Base-by-base conservation (phyloP, 2,113 vertebrate genomes). In the Poeciliopsis turrubarensis region DNA sequence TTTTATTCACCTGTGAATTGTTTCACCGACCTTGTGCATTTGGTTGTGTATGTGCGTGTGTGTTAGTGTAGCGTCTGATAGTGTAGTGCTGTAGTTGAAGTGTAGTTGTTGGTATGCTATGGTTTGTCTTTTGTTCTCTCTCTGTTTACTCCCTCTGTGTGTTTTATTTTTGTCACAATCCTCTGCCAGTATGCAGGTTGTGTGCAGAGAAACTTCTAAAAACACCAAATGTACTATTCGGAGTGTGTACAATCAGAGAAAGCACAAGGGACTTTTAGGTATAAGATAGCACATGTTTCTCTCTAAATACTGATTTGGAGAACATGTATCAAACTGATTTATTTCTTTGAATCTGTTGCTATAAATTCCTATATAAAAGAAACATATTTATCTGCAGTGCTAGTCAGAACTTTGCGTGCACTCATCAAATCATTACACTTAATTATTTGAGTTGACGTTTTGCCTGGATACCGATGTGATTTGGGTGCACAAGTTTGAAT, bases 211-310 rank as follows among this genome's bases (percentile, higher is more conserved):
- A 78, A 67, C 72, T 83, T 81, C 25, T 72, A n/a, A 83, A 81
- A 44, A 90, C 89, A 93, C 88, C 86, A 91, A 93, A 94, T 86
- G 85, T 84, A 72, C 77, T 65, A 88, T 70, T 79, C 76, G 54
- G 80, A 90, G 89, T 91, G 89, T 88, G 81, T 68, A 90, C 90
- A 90, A 92, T 91, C 86, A 89, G 65, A 87, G 84, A 81, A 94
- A 94, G 93, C 94, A 95, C 94, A 95, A 94, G 88, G 80, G 72
- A 89, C 68, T 78, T 84, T 82, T 75, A 77, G 90, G 89, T 90
- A 92, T 91, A 93, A 89, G 63, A 87, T 57, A 83, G 60, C 72
- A 82, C 79, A 70, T 17, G 64, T 32, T 72, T 66, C 39, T 39
- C 65, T 70, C 69, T 83, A 19, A 37, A 73, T 70, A 68, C 57